phyloP scores from a whole-genome alignment of 2,113 vertebrate species.

The Halichoerus grypus region DNA sequence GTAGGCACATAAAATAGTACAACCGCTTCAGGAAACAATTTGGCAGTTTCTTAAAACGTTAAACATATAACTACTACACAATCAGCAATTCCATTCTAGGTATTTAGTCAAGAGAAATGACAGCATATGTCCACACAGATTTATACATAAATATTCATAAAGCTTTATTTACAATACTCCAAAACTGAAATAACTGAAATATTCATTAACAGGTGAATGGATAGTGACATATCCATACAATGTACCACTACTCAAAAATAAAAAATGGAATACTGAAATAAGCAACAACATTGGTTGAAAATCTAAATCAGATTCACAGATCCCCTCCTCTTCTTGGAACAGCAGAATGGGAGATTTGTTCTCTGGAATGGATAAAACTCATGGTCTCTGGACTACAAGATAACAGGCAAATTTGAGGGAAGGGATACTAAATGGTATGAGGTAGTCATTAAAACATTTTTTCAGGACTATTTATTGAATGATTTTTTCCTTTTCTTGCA shows the following conservation, averaged over 20 bases:
- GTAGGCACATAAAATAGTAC: not conserved
- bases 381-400: not conserved
- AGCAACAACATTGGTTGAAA: not conserved
- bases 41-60: not conserved
- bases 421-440: not conserved
- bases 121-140: not conserved
- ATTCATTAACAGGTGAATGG: not conserved
- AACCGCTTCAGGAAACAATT: not conserved
- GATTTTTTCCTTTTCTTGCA: not conserved
- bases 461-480: not conserved
- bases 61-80: not conserved
- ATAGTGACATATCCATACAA: not conserved
- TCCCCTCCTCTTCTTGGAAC: not conserved
- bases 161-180: not conserved
- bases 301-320: not conserved
- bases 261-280: not conserved
- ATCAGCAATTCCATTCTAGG: not conserved
- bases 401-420: not conserved
- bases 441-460: not conserved
- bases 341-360: not conserved
- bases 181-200: not conserved
- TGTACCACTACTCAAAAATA: not conserved
- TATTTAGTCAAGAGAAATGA: constrained; percentile 14
- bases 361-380: not conserved
- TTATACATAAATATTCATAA: not conserved